Base-by-base conservation (phyloP, 2,888 invertebrate genomes). In the Vesta saturnalis region DNA sequence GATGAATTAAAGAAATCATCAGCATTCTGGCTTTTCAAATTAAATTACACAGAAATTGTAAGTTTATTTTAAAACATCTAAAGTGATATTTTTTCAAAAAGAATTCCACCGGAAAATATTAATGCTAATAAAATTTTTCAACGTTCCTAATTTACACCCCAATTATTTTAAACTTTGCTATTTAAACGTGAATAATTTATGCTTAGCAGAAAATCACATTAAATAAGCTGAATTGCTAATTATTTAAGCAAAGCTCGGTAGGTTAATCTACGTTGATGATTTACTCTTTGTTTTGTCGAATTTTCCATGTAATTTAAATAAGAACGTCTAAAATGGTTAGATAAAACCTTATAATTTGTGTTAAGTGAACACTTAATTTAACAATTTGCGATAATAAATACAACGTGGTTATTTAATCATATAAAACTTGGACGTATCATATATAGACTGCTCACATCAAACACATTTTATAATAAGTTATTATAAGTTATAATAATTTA, bases 151-250 rank as follows among this genome's bases (percentile, higher is more conserved):
- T 49, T 49, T 49, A 49, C 19, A 49, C 49, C 8, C 49, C 49
- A 14, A 43, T 43, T 43, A 43, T 14, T 43, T 43, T 14, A n/a
- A 43, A 43, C 43, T 49, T 58, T 18, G 30, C 12, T 39, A 58
- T 43, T 58, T 39, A 39, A 58, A 58, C 49, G 23, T 15, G 49
- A 47, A 60, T 60, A 60, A 60, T 19, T 60, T 49, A 47, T 60
- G 5, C 60, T 43, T 49, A 60, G 14, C 30, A 55, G 22, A 18
- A n/a, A n/a, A 21, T 23, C 30, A 43, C 46, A 49, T 60, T 60
- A 49, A 23, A 22, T 49, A 49, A n/a, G 47, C 49, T 60, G 60
- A 60, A 49, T 60, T 47, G 60, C 60, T 60, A 60, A 60, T 60
- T 23, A 35, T 49, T 19, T 58, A 58, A 57, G 58, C 14, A 43